Evolutionary conservation across 2,888 invertebrate species (phyloP).

Genomic region (Drosophila pullipes): DNA sequence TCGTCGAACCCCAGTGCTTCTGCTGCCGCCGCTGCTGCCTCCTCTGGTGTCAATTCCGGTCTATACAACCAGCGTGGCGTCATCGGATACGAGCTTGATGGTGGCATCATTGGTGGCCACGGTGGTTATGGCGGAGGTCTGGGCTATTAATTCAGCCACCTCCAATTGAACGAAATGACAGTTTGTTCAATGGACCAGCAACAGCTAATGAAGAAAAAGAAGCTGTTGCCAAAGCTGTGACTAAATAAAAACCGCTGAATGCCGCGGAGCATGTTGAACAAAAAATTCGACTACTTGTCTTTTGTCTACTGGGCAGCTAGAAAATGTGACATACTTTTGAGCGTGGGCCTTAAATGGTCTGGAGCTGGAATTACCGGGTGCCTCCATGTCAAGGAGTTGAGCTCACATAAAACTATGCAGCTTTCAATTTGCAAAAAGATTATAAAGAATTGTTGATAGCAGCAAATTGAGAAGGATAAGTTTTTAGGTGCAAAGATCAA

Average conservation of each 20-base stretch:
- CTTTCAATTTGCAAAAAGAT: background rate
- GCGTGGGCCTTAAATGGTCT: constrained; percentile 31
- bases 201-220: constrained; percentile 5
- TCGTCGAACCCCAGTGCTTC: constrained; percentile 48
- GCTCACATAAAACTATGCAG: background rate
- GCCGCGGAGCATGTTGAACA: constrained; percentile 65
- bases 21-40: constrained; percentile 67
- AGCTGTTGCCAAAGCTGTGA: constrained; percentile 31
- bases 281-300: constrained; percentile 32
- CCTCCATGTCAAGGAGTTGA: background rate
- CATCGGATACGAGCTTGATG: constrained; percentile 50
- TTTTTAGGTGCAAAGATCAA: background rate
- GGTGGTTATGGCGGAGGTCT: constrained; percentile 32
- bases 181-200: constrained; percentile 37
- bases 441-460: background rate
- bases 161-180: constrained; percentile 12
- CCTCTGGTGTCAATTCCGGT: constrained; percentile 48
- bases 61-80: constrained; percentile 48
- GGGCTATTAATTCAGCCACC: constrained; percentile 50
- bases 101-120: constrained; percentile 10
- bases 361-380: background rate
- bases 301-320: constrained; percentile 4
- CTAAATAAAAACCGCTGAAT: constrained; percentile 43
- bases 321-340: constrained; percentile 61
- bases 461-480: background rate